Evolutionary conservation across 1,140 invertebrate species (phyloP).

Genomic region (Aphis craccivora): DNA sequence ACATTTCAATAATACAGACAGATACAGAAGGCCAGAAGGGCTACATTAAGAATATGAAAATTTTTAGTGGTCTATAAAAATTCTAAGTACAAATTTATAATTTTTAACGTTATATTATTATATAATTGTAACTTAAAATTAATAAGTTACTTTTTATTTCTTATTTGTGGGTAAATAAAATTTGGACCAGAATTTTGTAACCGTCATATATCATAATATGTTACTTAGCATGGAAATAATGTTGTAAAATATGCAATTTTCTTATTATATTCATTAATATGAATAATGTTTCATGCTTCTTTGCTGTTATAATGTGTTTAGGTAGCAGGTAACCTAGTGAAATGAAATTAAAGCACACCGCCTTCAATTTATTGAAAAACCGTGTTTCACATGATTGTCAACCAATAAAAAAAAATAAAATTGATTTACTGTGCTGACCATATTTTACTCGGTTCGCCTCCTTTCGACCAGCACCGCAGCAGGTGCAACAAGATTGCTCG

Average conservation of each 20-base stretch:
- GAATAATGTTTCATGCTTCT: background rate
- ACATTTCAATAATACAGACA: background rate
- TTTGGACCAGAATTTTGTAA: no score
- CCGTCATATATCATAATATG: background rate
- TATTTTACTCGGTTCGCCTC: background rate
- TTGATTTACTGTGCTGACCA: conserved; percentile 51
- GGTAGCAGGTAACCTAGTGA: background rate
- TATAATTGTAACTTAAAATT: no score
- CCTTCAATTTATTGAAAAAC: background rate
- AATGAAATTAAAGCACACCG: background rate
- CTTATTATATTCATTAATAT: background rate
- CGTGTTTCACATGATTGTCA: conserved; percentile 56
- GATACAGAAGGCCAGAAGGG: background rate
- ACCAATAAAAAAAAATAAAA: conserved; percentile 44
- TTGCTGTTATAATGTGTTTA: background rate
- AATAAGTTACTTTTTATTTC: no score
- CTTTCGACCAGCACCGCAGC: conserved; percentile 29
- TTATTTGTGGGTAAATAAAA: no score
- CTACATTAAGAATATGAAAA: no score
- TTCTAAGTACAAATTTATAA: no score
- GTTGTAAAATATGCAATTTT: background rate
- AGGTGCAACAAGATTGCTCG: conserved; percentile 45
- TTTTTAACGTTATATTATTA: no score
- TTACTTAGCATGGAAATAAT: background rate
- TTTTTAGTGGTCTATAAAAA: no score